A percentile compares a stretch with the other conserved stretches of the same genome.
phyloP scores from a whole-genome alignment of 64 coral and sea anemone genomes.

The Montipora efflorescens region DNA sequence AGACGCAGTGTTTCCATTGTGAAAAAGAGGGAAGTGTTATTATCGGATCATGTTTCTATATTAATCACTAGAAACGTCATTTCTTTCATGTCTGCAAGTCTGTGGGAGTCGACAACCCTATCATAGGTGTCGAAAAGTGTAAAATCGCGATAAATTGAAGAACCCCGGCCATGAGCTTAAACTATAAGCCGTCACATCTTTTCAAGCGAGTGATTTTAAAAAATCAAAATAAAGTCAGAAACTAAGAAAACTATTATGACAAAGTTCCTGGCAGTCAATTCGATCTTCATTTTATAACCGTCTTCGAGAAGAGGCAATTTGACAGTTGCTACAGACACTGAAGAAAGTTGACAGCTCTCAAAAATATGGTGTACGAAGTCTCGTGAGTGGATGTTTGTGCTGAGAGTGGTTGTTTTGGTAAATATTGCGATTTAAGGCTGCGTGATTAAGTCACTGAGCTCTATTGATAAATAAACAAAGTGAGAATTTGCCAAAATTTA shows the following conservation, averaged over 20 bases:
- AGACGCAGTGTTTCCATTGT: background rate
- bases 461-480: background rate
- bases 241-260: background rate
- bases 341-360: background rate
- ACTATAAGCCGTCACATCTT: background rate
- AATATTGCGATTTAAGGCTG: background rate
- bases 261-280: background rate
- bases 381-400: background rate
- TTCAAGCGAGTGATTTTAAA: conserved; percentile 20
- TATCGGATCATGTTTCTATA: too few relatives aligned
- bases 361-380: background rate
- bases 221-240: background rate
- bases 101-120: too few relatives aligned
- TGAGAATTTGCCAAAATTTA: too few relatives aligned
- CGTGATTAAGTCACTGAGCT: background rate
- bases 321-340: conserved; percentile 7
- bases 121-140: background rate
- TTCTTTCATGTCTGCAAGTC: background rate
- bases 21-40: too few relatives aligned
- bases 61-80: background rate
- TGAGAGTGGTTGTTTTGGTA: background rate
- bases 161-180: background rate
- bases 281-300: background rate
- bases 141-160: background rate
- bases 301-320: background rate